Evolutionary conservation across 2,113 vertebrate genomes (phyloP).

Genomic region (Myrmecobius fasciatus): DNA sequence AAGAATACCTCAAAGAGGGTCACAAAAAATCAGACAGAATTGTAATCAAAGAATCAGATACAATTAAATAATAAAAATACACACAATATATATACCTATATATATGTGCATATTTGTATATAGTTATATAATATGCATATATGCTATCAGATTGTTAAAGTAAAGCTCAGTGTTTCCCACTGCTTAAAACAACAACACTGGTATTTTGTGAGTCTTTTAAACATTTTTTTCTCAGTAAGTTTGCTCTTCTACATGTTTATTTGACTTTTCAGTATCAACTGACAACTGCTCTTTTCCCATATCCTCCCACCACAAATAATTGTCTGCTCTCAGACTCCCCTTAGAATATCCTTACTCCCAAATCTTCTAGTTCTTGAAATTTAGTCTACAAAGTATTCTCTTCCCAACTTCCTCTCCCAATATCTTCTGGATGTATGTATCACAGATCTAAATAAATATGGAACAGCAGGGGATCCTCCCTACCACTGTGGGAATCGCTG

Average conservation of each 20-base stretch:
- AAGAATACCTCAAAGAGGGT: neutral
- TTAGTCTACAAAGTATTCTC: constrained; percentile 11
- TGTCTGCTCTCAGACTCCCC: constrained; percentile 21
- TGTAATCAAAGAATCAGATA: neutral
- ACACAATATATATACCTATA: neutral
- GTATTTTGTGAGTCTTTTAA: constrained; percentile 43
- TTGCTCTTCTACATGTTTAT: constrained; percentile 46
- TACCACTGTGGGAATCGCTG: constrained; percentile 59
- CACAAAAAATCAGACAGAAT: neutral
- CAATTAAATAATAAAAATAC: neutral
- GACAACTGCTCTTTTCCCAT: constrained; percentile 44
- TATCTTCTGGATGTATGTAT: constrained; percentile 47
- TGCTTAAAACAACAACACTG: neutral
- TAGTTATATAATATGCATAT: neutral
- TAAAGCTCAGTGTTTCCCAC: constrained; percentile 42
- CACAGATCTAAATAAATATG: constrained; percentile 54
- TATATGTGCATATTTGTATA: too few relatives aligned
- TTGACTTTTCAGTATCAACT: constrained; percentile 56
- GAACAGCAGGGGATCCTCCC: constrained; percentile 46
- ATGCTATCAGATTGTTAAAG: constrained; percentile 33
- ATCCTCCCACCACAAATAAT: constrained; percentile 40
- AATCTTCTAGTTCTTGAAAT: constrained; percentile 41
- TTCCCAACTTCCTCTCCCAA: neutral
- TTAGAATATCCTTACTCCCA: constrained; percentile 3
- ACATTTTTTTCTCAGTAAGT: constrained; percentile 20